Conservation (phyloP, 2,113 vertebrate species). For the Helogale parvula region DNA sequence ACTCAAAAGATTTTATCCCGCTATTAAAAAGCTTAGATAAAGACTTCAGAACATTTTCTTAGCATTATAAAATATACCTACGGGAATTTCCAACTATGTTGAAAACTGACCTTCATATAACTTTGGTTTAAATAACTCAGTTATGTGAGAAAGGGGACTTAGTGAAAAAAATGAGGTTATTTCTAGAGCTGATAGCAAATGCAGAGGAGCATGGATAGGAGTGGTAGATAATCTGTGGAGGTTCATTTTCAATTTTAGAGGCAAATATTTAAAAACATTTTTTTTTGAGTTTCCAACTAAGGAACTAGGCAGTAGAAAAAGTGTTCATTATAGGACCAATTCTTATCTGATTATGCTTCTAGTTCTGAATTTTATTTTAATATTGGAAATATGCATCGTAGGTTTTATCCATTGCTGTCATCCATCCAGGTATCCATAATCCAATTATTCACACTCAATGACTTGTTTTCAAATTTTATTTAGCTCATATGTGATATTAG, state of each 20-base stretch:
- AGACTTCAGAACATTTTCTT: slow-evolving; percentile 8
- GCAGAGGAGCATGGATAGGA: not conserved
- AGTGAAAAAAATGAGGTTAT: slow-evolving; percentile 32
- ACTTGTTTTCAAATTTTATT: not conserved
- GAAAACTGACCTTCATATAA: slow-evolving; percentile 44
- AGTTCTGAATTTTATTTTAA: slow-evolving; percentile 52
- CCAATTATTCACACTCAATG: not conserved
- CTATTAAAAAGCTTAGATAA: not conserved
- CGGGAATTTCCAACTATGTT: slow-evolving; percentile 40
- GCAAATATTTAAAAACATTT: not conserved
- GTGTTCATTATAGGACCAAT: not conserved
- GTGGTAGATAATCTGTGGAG: not conserved
- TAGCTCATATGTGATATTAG: not conserved
- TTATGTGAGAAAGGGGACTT: slow-evolving; percentile 27
- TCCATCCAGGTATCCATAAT: not conserved
- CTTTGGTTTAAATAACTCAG: slow-evolving; percentile 46
- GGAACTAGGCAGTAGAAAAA: not conserved
- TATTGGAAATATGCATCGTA: not conserved
- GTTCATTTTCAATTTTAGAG: not conserved
- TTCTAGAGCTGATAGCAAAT: slow-evolving; percentile 41
- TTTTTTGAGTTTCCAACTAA: not conserved
- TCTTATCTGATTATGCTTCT: not conserved
- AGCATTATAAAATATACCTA: slow-evolving; percentile 29
- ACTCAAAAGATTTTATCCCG: not conserved
- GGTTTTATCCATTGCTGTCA: not conserved